Base-by-base conservation (phyloP, 1,140 invertebrate genomes). In the Chlorops oryzae region DNA sequence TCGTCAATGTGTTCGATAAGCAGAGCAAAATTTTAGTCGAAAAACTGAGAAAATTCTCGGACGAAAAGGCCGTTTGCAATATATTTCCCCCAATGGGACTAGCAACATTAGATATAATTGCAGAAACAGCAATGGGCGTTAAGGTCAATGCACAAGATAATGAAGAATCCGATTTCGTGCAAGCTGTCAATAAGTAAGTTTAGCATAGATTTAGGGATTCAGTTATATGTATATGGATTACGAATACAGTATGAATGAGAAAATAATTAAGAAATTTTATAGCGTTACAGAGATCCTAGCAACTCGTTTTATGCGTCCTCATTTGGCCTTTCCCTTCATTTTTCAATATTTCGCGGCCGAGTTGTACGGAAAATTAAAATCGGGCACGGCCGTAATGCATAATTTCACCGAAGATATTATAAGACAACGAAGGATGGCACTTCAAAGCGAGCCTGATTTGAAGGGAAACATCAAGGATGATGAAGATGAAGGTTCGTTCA, bases 41-140 rank as follows among this genome's bases (percentile, higher is more conserved):
- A n/a, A 83, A 83, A 55, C 72, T 96, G 46, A 44, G 43, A 27
- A 32, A 44, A 1, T 13, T 75, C 74, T 56, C 61, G 78, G 10
- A 74, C 7, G 76, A 75, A 17, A 13, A 2, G 3, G 27, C 44
- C 0, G 21, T 51, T 10, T 25, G 75, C 15, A 54, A 66, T 42
- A 61, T 65, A n/a, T 56, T 56, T 52, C 51, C 53, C 0, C 47
- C 49, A 24, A 49, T 65, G 27, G 56, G 58, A 5, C 43, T 65
- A n/a, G 47, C 51, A 3, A 52, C 65, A 0, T 35, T 68, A 34
- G 62, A 65, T 46, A 61, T 65, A 7, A 65, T 65, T 35, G 44
- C 49, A 13, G 87, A 94, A 74, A 86, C 87, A 9, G 86, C 90
- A 5, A 92, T 93, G 88, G 91, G 91, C 2, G 77, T 82, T 2